Evolutionary conservation across 2,797 vertebrate species (phyloP), one percentile per base, ranked within the genome.

Genomic region (Molossus alvarezi): DNA sequence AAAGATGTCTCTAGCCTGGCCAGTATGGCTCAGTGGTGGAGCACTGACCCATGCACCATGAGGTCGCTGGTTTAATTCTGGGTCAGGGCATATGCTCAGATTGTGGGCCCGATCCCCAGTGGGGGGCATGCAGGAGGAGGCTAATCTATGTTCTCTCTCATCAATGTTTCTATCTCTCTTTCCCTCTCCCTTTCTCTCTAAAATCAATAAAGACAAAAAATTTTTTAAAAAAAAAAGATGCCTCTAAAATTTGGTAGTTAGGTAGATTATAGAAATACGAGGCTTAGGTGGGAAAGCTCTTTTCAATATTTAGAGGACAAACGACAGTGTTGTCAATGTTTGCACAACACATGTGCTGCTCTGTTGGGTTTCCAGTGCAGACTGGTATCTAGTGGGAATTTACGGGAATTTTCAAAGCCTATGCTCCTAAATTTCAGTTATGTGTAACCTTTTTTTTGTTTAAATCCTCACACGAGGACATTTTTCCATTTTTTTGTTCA

Each of bases 201-300:
- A 45, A 45, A 45, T 45, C 41, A 45, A 45, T 45, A 45, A 45
- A 45, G 41, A 45, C 41, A 45, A 45, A 45, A 45, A 45, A 3
- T 45, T 45, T 5, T 5, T 5, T 45, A 45, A 45, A 45, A 41
- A 41, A 41, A 41, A 37, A 53, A 92, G 76, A 69, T 71, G 25
- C 71, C 60, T 83, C 62, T 88, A 45, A 88, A 92, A 87, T 58
- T 51, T 84, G n/a, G 75, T 64, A 90, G 48, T 20, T 58, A 18
- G 62, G 82, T 23, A 85, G n/a, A 69, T 67, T 73, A 83, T 4
- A 89, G 75, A 92, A 45, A 73, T 45, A 69, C 4, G 94, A 95
- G 45, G 41, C 58, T 80, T 79, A 80, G 23, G 53, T 71, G 3
- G 37, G 64, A 71, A 88, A 60, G 14, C 4, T 69, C 71, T 25